Evolutionary conservation across 2,888 invertebrate species (phyloP).

Genomic region (Protophormia terraenovae): DNA sequence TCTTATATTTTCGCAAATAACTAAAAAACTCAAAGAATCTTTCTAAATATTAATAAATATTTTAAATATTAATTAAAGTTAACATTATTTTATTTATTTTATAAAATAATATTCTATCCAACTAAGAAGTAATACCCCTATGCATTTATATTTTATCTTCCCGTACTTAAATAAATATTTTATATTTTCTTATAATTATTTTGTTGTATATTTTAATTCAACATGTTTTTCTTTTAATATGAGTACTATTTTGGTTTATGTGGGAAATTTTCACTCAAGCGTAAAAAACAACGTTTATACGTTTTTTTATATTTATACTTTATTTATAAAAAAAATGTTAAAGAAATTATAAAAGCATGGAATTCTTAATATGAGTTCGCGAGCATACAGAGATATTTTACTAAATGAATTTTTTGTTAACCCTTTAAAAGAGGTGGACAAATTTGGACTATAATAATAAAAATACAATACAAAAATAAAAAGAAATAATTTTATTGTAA

Average conservation of each 20-base stretch:
- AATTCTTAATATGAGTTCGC: constrained; percentile 1
- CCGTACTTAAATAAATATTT: not conserved
- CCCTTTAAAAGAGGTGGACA: not conserved
- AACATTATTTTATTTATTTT: too few species aligned
- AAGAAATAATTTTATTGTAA: not conserved
- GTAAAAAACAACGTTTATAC: constrained; percentile 38
- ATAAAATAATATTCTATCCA: too few species aligned
- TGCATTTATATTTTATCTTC: not conserved
- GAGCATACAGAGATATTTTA: too few species aligned
- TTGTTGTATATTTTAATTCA: constrained; percentile 11
- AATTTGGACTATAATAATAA: too few species aligned
- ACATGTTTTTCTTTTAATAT: constrained; percentile 29
- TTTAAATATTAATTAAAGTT: too few species aligned
- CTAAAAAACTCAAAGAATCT: too few species aligned
- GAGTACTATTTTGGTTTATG: constrained; percentile 42
- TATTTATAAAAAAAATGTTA: not conserved
- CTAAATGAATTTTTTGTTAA: constrained; percentile 28
- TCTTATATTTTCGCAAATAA: too few species aligned
- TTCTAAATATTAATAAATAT: too few species aligned
- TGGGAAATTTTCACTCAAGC: constrained; percentile 57
- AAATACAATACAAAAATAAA: not conserved
- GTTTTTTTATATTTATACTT: constrained; percentile 18
- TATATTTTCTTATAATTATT: constrained; percentile 22
- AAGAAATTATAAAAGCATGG: not conserved
- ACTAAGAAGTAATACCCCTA: too few species aligned